phyloP scores from a whole-genome alignment of 2,888 invertebrate genomes.

The Aspidapion aeneum region DNA sequence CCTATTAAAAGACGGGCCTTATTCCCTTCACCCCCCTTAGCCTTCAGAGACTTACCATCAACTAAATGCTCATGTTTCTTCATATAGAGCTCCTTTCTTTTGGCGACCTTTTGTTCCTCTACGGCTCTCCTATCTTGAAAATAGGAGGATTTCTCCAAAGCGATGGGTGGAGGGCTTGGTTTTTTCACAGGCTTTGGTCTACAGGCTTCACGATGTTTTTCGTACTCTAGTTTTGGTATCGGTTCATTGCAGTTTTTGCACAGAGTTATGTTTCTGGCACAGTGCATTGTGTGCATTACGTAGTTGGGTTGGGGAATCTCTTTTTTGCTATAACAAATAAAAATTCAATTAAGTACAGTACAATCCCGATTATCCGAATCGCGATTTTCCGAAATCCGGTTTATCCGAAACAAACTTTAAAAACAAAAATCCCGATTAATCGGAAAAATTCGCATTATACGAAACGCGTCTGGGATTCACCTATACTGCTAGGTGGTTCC shows the following conservation, averaged over 20 bases:
- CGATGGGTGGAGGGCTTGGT: constrained; percentile 29
- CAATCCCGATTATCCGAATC: too few relatives aligned
- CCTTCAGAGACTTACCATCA: constrained; percentile 20
- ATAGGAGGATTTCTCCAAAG: constrained; percentile 37
- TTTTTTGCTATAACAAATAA: constrained; percentile 56
- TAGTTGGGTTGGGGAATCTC: constrained; percentile 66
- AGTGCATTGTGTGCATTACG: constrained; percentile 67
- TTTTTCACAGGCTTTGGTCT: constrained; percentile 45
- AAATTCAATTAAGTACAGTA: too few relatives aligned
- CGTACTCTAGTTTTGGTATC: constrained; percentile 56
- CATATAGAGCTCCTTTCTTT: constrained; percentile 32
- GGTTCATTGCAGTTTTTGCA: constrained; percentile 68
- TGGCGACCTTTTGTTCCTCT: constrained; percentile 37
- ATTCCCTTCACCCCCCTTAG: too few relatives aligned
- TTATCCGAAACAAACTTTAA: too few relatives aligned
- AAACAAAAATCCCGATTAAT: too few relatives aligned
- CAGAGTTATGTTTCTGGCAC: constrained; percentile 61
- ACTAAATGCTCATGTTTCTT: constrained; percentile 34
- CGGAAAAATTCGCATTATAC: too few relatives aligned
- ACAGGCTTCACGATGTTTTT: constrained; percentile 52
- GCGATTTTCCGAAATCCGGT: too few relatives aligned
- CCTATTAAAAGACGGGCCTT: too few relatives aligned
- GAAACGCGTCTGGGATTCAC: too few relatives aligned
- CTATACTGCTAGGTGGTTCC: too few relatives aligned
- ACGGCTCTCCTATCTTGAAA: constrained; percentile 36